Evolutionary conservation across 2,113 vertebrate genomes (phyloP).

Genomic region (Tragelaphus scriptus): DNA sequence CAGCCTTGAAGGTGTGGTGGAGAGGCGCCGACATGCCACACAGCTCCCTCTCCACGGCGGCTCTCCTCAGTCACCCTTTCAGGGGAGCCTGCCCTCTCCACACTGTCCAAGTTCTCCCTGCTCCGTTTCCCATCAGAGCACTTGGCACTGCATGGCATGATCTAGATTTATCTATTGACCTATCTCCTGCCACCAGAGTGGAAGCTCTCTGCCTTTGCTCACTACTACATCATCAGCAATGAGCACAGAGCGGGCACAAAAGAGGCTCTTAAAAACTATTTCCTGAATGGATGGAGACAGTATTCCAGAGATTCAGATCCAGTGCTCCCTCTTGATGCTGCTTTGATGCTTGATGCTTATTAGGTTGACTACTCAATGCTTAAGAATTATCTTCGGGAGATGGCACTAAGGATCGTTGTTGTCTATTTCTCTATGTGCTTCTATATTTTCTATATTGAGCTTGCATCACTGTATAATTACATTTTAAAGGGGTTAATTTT

Average conservation of each 20-base stretch:
- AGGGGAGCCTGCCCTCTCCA: accelerated
- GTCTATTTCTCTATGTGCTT: not conserved
- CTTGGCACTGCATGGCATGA: accelerated
- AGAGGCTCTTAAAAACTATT: not conserved
- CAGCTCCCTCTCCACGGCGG: accelerated
- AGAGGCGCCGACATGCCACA: accelerated
- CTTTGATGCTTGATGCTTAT: accelerated
- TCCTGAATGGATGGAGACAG: not conserved
- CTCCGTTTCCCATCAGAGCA: not conserved
- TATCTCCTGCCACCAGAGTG: not conserved
- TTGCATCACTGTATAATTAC: not conserved
- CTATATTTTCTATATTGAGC: not conserved
- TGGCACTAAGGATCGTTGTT: not conserved
- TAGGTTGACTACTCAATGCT: not conserved
- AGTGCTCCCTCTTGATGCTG: accelerated
- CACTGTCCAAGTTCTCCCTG: not conserved
- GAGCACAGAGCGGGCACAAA: not conserved
- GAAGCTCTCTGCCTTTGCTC: not conserved
- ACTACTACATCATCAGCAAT: not conserved
- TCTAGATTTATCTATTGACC: not conserved
- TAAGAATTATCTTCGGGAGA: not conserved
- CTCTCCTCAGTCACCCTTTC: not conserved
- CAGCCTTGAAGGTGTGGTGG: not conserved
- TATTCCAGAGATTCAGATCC: not conserved
- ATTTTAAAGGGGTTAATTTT: not conserved